Evolutionary conservation across 2,888 invertebrate genomes (phyloP), one percentile per base, ranked within the genome.

Genomic region (Laothoe populi): DNA sequence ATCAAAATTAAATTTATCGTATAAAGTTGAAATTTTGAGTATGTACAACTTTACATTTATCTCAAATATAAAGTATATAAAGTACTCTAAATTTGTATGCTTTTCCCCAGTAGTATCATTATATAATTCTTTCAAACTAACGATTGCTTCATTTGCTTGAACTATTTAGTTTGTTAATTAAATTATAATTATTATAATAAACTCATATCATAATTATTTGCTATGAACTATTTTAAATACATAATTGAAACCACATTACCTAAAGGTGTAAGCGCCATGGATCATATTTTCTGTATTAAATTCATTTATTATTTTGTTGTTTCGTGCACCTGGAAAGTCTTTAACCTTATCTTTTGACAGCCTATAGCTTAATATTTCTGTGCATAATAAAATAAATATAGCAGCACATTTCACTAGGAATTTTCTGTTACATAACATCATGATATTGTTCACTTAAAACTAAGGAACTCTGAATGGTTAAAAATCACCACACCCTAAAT

Each of bases 221-320:
- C 31, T 10, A 38, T 13, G 10, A 38, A 13, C 11, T 13, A 10
- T 11, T 13, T 31, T 31, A 31, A 31, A 31, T 8, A 31, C 1
- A 31, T 8, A 2, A 31, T 31, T 31, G 5, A 31, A 31, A 31
- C 5, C 7, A 31, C 31, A 8, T 46, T 60, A 62, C 46, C 62
- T 40, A 31, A 40, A 62, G 5, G n/a, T 31, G 11, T 46, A 62
- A 38, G 45, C 46, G 10, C 46, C 62, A 21, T 38, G 45, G 24
- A 42, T 45, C 23, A 57, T 58, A 16, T 57, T 23, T 35, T 38
- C 57, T 46, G 8, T 19, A 26, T 46, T 21, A 26, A 46, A 62
- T 49, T 49, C 49, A 8, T 26, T 49, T 23, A 40, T 49, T 2
- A 40, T 19, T 24, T n/a, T n/a, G 16, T 48, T 26, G 16, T 59